These are phyloP conservation scores for Polyploca ridens DNA, from an alignment of 2,888 invertebrate species.

Conservation along the genomic window DNA sequence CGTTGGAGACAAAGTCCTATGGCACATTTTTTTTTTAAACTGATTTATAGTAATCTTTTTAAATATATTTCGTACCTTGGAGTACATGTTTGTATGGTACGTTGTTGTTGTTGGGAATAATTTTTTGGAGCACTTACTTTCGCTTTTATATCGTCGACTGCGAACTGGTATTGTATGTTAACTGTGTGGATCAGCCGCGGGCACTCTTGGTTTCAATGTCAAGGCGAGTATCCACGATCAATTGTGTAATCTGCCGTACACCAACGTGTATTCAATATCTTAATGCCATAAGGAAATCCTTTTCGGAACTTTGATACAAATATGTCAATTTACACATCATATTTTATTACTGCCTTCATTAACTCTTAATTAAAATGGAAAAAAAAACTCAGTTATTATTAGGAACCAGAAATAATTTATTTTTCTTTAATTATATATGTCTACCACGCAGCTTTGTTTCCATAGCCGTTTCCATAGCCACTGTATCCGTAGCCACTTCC, in stretches of 20 bases:
- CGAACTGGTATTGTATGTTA: constrained; percentile 67
- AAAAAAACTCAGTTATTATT: background rate
- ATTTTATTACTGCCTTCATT: background rate
- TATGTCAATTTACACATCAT: background rate
- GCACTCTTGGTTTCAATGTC: constrained; percentile 72
- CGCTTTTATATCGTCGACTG: constrained; percentile 72
- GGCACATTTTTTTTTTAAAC: background rate
- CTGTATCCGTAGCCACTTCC: constrained; percentile 28
- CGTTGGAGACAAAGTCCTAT: constrained; percentile 7
- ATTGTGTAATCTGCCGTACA: constrained; percentile 48
- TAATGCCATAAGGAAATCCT: constrained; percentile 29
- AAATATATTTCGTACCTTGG: constrained; percentile 64
- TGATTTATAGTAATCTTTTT: constrained; percentile 21
- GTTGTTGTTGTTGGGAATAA: constrained; percentile 69
- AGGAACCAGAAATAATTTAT: constrained; percentile 7
- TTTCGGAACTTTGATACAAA: background rate
- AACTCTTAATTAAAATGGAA: background rate
- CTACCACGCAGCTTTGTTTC: constrained; percentile 36
- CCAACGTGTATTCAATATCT: constrained; percentile 20
- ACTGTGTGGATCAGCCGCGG: constrained; percentile 48
- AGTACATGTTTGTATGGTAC: constrained; percentile 74
- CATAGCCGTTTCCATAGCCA: constrained; percentile 32
- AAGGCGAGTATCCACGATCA: constrained; percentile 56
- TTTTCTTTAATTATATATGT: background rate
- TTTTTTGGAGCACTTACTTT: constrained; percentile 66